Evolutionary conservation across 2,113 vertebrate species (phyloP).

Genomic region (Peromyscus leucopus): DNA sequence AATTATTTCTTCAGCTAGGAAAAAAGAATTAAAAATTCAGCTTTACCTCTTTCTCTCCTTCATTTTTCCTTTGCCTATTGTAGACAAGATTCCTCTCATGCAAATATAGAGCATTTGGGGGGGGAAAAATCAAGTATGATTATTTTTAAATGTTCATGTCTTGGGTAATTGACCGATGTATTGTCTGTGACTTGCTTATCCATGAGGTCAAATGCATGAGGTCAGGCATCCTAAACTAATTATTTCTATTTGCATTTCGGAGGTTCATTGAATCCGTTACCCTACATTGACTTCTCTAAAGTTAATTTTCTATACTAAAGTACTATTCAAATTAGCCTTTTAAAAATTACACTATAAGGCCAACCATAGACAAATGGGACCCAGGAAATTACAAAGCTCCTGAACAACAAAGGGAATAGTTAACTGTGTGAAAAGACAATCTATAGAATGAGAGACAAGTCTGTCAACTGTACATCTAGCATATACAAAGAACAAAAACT

Average conservation of each 20-base stretch:
- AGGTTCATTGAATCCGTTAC: constrained; percentile 51
- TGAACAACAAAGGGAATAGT: background rate
- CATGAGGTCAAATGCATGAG: background rate
- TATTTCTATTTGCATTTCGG: constrained; percentile 32
- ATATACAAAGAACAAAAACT: background rate
- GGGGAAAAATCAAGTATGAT: constrained; percentile 16
- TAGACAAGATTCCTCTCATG: background rate
- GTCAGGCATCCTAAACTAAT: constrained; percentile 44
- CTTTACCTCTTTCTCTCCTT: background rate
- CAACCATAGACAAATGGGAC: background rate
- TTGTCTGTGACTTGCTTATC: constrained; percentile 23
- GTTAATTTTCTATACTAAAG: constrained; percentile 55
- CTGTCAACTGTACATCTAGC: background rate
- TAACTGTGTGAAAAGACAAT: background rate
- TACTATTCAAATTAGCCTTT: constrained; percentile 46
- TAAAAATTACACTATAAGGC: constrained; percentile 21
- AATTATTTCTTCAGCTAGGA: background rate
- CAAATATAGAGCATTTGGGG: background rate
- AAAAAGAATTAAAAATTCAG: background rate
- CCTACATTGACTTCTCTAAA: background rate
- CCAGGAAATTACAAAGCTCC: background rate
- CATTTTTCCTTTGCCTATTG: background rate
- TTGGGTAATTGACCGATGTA: background rate
- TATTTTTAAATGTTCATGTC: constrained; percentile 40
- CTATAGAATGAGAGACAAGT: background rate